These are phyloP conservation scores for Leptopilina boulardi DNA, from an alignment of 1,140 invertebrate genomes.

Conservation along the genomic window DNA sequence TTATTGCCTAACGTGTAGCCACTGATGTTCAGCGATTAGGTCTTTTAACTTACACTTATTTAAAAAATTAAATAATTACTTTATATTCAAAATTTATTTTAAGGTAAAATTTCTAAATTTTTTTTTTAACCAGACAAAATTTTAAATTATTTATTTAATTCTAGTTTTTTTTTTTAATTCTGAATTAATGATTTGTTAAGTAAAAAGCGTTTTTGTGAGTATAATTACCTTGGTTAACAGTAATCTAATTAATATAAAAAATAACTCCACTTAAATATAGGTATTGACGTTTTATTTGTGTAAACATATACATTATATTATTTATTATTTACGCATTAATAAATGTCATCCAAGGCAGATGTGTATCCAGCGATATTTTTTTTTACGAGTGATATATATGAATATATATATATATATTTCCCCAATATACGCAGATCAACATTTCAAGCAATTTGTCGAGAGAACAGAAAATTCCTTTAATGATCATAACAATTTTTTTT, in stretches of 20 bases:
- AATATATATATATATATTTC: constrained; percentile 32
- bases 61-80: no score
- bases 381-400: constrained; percentile 37
- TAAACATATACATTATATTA: constrained; percentile 65
- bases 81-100: no score
- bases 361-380: constrained; percentile 51
- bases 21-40: no score
- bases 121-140: no score
- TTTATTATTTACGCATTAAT: constrained; percentile 64
- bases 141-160: no score
- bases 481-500: background rate
- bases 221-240: no score
- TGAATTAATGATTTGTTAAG: no score
- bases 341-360: constrained; percentile 59
- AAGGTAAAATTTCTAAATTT: no score
- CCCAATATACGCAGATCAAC: constrained; percentile 7
- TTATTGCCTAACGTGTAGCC: no score
- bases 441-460: background rate
- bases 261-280: constrained; percentile 38
- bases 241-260: background rate
- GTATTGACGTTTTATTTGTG: constrained; percentile 65
- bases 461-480: constrained; percentile 12
- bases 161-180: no score
- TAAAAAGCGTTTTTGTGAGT: no score
- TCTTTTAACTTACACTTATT: no score